Evolutionary conservation across 30 jellyfish, hydroid and myxozoan genomes (phyloP), one percentile per base, ranked within the genome.

Genomic region (Calvadosia cruxmelitensis): DNA sequence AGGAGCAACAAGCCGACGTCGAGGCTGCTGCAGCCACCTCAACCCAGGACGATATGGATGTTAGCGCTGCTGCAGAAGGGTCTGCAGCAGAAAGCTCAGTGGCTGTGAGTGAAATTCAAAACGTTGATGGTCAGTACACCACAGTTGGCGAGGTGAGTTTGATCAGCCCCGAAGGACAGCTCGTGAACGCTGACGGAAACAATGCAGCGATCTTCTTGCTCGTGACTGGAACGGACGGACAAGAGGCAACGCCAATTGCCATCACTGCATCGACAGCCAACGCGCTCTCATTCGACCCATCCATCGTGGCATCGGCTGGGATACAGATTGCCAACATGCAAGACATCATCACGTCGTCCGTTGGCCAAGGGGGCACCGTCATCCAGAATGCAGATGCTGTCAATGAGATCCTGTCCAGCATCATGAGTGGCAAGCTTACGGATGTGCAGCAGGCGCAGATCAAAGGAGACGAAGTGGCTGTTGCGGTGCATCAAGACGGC

Each of bases 261-360:
- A 82, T 82, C 1, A 80, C 71, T 36, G 93, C 79, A 10, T 78
- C 84, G 1, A 53, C 84, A 23, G 93, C 93, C 0, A 42, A 42
- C 20, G 57, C 57, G 7, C 71, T 80, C 26, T 82, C 93, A 2
- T 82, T 80, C 12, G 93, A 80, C 71, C 84, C 93, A 1, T 79
- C 83, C 0, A 65, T 82, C 25, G 83, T 75, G 3, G 93, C 93
- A 3, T 75, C 93, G 20, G 57, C 57, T 42, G 57, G 57, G 20
- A 42, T 42, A 42, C 57, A 42, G 20, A 42, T 42, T 5, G 57
- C 57, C 57, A 42, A 42, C 57, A 42, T 42, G 57, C 57, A 42
- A 42, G 57, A 42, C 20, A 42, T 42, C 57, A 42, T 42, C 20
- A 42, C 57, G 10, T 42, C 57, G 20, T 10, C 15, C 20, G 57